Percentiles rank a stretch among this genome's conserved stretches.
Conservation (phyloP, 2,888 invertebrate genomes). For the Drosophila atroscutellata region DNA sequence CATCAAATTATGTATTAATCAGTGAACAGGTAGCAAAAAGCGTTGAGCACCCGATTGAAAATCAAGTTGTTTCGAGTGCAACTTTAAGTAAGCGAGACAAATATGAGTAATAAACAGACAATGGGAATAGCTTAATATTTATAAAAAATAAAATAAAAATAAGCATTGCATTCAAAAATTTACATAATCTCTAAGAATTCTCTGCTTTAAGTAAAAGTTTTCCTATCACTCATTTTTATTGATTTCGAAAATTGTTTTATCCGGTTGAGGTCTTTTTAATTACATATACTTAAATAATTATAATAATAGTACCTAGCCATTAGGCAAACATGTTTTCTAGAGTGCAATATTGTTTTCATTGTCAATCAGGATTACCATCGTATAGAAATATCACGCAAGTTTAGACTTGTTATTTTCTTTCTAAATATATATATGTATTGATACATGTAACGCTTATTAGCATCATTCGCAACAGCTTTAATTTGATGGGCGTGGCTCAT, state of each 20-base stretch:
- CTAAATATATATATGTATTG: conserved; percentile 3
- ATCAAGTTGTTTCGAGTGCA: background rate
- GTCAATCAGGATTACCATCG: conserved; percentile 29
- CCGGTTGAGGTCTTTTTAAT: conserved; percentile 9
- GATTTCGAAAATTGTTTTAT: background rate
- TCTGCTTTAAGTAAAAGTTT: background rate
- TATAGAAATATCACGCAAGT: conserved; percentile 40
- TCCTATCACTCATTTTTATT: background rate
- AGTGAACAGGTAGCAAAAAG: background rate
- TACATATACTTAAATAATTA: conserved; percentile 21
- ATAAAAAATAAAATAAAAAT: background rate
- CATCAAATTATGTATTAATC: conserved; percentile 25
- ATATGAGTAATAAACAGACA: too few relatives aligned
- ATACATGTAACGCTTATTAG: background rate
- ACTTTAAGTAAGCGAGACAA: background rate
- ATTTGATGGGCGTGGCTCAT: conserved; percentile 38
- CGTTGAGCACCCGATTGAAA: background rate
- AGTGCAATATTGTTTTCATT: conserved; percentile 12
- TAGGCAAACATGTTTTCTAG: conserved; percentile 22
- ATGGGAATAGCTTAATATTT: background rate
- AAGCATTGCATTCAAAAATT: background rate
- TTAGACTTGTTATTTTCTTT: background rate
- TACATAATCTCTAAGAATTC: background rate
- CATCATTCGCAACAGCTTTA: conserved; percentile 13
- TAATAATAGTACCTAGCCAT: conserved; percentile 25